Base-by-base conservation (phyloP, 2,113 vertebrate species). In the Phainopepla nitens region DNA sequence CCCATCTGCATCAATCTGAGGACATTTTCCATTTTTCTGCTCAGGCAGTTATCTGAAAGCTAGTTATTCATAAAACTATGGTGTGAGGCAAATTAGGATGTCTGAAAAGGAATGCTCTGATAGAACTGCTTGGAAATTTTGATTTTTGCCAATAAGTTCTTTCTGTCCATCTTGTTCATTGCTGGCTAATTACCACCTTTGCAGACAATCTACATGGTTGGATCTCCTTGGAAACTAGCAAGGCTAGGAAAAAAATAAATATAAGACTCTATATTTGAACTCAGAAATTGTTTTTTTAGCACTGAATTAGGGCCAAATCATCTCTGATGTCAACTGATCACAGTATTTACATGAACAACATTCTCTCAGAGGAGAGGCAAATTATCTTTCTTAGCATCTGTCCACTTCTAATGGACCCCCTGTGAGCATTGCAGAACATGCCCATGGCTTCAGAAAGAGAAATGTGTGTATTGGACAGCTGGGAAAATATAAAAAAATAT, bases 191-290 rank as follows among this genome's bases (percentile, higher is more conserved):
- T 96, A 93, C 93, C 75, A 91, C 90, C 85, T 96, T 91, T 83
- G 82, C 92, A 97, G 85, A 90, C 71, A 86, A 85, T 95, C 92
- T 86, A 57, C 82, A 91, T 94, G 66, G 54, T 66, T 77, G 77
- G 71, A 86, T 97, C 90, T 95, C 94, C 96, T 96, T 95, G 93
- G 93, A 91, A 97, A 96, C 95, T 81, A 94, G 82, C 58, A 83
- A 75, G 42, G 39, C 75, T 91, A 54, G 50, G 85, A 41, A 64
- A 81, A 91, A 93, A 86, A 79, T 44, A 76, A 76, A 57, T 79
- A n/a, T 73, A 70, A 86, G 91, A 1, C 49, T 79, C 82, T 83
- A 33, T 83, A 86, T 87, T 90, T 92, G 76, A 93, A 81, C 36
- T 75, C 90, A 93, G 72, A 80, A 88, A 90, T 68, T 2, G 0